These are phyloP conservation scores for Leucoraja ocellata DNA, from an alignment of 2,797 vertebrate species.

Conservation along the genomic window DNA sequence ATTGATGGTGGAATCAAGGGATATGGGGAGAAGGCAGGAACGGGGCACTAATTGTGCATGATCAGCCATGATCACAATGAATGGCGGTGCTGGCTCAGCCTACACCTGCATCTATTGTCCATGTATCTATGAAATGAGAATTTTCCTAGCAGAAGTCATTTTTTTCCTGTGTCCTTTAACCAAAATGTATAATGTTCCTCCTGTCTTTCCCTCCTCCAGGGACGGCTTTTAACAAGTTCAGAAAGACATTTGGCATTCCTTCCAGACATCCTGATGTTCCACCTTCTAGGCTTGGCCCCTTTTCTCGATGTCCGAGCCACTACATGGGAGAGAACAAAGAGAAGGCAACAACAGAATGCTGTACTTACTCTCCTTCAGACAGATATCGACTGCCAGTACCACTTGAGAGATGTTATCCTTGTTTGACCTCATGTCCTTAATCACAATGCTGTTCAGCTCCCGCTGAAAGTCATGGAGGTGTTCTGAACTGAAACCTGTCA, in stretches of 20 bases:
- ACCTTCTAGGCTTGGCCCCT: not conserved
- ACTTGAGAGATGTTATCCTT: conserved; percentile 71
- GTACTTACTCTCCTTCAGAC: conserved; percentile 75
- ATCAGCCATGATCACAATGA: too few relatives aligned
- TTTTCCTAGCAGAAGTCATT: not conserved
- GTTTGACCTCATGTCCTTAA: conserved; percentile 80
- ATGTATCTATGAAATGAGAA: too few relatives aligned
- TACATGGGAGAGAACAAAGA: not conserved
- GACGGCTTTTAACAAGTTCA: not conserved
- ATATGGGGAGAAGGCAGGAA: too few relatives aligned
- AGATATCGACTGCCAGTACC: conserved; percentile 76
- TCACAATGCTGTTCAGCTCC: conserved; percentile 68
- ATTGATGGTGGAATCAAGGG: too few relatives aligned
- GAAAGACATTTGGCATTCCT: not conserved
- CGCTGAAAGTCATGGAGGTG: conserved; percentile 70
- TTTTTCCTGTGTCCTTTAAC: not conserved
- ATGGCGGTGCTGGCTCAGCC: too few relatives aligned
- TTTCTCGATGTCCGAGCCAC: not conserved
- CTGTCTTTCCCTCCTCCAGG: not conserved
- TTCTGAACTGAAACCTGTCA: conserved; percentile 55
- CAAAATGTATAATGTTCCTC: not conserved
- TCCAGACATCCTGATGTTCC: not conserved
- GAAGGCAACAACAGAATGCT: not conserved
- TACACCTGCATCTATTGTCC: too few relatives aligned
- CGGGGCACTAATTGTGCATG: too few relatives aligned